These are phyloP conservation scores for Hafferia zeledoni DNA, from an alignment of 2,797 vertebrate genomes.

Conservation along the genomic window DNA sequence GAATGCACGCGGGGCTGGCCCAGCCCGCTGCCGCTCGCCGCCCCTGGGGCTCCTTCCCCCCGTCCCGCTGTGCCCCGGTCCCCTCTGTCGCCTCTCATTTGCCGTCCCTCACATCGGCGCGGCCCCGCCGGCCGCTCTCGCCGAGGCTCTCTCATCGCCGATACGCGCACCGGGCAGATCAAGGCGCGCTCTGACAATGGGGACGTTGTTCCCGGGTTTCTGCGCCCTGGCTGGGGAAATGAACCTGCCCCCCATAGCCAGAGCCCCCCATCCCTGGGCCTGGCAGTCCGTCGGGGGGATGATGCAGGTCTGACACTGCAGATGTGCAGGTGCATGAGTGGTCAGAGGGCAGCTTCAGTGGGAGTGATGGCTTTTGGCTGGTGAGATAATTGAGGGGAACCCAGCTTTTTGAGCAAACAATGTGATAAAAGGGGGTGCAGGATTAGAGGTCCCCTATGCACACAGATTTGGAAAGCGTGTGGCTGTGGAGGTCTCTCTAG, in stretches of 20 bases:
- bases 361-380: not conserved
- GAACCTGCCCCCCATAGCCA: not conserved
- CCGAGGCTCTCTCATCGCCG: not conserved
- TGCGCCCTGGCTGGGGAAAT: fast-evolving
- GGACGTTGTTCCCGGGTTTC: not conserved
- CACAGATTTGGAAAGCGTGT: not conserved
- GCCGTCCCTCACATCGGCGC: not conserved
- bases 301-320: fast-evolving
- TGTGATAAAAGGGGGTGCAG: not conserved
- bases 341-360: not conserved
- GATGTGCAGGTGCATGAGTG: fast-evolving
- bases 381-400: not conserved
- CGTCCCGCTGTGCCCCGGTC: fast-evolving
- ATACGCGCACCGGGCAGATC: not conserved
- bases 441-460: not conserved
- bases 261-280: not conserved
- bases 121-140: not conserved
- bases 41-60: not conserved
- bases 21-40: not conserved
- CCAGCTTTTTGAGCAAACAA: not conserved
- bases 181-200: not conserved
- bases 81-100: not conserved
- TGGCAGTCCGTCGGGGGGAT: fast-evolving
- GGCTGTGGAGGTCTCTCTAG: not conserved
- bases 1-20: fast-evolving